Conservation (phyloP, 2,113 vertebrate species). For the Oxyruncus cristatus region DNA sequence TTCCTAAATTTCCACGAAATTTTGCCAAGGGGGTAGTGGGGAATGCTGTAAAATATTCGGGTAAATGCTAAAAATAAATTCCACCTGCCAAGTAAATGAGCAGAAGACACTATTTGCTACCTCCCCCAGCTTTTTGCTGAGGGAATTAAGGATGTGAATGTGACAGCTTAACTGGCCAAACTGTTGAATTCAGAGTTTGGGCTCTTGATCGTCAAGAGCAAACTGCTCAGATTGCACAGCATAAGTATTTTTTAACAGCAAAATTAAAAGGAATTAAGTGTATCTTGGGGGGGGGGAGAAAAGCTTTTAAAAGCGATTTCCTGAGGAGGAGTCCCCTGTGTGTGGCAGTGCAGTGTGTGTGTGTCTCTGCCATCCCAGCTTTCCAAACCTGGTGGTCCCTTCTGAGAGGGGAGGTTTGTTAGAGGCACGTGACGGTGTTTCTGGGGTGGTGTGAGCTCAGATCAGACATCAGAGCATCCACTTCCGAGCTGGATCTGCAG, state of each 20-base stretch:
- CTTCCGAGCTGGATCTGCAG: not conserved
- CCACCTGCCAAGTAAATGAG: not conserved
- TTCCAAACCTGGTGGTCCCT: not conserved
- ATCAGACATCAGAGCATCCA: not conserved
- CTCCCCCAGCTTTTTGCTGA: not conserved
- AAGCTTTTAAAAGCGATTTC: not conserved
- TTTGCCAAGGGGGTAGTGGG: not conserved
- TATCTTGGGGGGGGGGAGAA: not conserved
- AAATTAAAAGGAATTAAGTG: not conserved
- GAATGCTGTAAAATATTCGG: not conserved
- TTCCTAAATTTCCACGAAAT: not conserved
- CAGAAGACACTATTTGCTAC: not conserved
- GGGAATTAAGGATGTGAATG: not conserved
- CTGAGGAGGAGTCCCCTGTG: not conserved
- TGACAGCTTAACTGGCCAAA: not conserved
- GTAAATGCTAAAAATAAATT: not conserved
- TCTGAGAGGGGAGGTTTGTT: not conserved
- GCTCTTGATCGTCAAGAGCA: not conserved
- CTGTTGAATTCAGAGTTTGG: not conserved
- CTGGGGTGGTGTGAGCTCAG: not conserved
- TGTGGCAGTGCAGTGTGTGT: rapidly evolving
- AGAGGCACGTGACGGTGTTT: rapidly evolving
- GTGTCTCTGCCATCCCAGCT: not conserved
- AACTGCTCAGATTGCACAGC: not conserved
- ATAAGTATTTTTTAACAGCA: not conserved